phyloP scores from a whole-genome alignment of 2,797 vertebrate genomes.

The Xyrichtys novacula region DNA sequence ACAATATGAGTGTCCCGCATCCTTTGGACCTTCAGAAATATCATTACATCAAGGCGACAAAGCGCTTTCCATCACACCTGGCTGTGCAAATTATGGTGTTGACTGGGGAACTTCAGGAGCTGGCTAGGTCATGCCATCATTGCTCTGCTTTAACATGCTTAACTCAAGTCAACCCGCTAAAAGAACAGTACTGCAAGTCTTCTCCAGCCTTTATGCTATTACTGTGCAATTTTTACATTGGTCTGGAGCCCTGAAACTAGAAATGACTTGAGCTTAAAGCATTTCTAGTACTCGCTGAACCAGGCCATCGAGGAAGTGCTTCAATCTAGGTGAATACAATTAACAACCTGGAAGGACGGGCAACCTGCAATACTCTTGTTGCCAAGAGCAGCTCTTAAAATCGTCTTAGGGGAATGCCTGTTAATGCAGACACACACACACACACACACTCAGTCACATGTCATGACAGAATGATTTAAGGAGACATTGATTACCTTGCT shows the following conservation, averaged over 20 bases:
- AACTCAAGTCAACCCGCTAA: not conserved
- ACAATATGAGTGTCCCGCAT: not conserved
- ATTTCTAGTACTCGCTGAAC: not conserved
- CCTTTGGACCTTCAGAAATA: not conserved
- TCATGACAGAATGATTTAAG: conserved; percentile 58
- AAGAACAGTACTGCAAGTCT: not conserved
- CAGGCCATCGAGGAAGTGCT: not conserved
- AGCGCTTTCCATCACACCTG: not conserved
- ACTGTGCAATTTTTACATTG: not conserved
- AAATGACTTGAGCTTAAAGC: not conserved
- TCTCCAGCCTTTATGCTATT: not conserved
- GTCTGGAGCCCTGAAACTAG: not conserved
- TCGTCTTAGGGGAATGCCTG: conserved; percentile 20
- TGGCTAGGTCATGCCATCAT: not conserved
- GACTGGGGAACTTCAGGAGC: conserved; percentile 4
- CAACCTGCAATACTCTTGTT: not conserved
- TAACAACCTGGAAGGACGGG: conserved; percentile 17
- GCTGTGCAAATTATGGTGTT: not conserved
- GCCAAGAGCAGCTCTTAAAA: conserved; percentile 16
- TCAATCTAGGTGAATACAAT: conserved; percentile 28
- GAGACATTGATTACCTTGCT: conserved; percentile 63
- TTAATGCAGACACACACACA: conserved; percentile 10
- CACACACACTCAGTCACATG: conserved; percentile 1
- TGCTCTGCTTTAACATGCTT: not conserved
- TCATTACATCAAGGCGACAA: conserved; percentile 4